Evolutionary conservation across 1,140 invertebrate genomes (phyloP).

Genomic region (Ostrea denselamellosa): DNA sequence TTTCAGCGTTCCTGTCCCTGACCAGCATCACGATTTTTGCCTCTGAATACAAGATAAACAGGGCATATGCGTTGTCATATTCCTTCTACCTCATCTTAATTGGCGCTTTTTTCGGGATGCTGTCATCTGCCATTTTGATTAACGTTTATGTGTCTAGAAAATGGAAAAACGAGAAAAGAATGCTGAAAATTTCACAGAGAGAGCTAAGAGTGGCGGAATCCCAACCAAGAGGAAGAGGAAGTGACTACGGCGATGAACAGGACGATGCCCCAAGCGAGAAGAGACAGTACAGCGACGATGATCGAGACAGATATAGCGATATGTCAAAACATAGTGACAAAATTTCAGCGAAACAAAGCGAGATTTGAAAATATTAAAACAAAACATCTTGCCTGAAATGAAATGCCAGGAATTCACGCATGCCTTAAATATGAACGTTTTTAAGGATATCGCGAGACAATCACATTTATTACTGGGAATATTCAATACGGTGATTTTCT

Average conservation of each 20-base stretch:
- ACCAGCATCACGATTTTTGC: neutral
- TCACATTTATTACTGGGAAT: too few relatives aligned
- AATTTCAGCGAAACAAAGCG: conserved; percentile 6
- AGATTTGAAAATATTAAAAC: neutral
- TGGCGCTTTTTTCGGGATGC: neutral
- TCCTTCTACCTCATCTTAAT: conserved; percentile 13
- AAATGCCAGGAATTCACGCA: too few relatives aligned
- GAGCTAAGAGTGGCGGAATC: neutral
- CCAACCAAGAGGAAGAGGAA: neutral
- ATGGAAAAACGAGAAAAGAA: conserved; percentile 8
- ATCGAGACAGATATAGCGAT: neutral
- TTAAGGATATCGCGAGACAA: too few relatives aligned
- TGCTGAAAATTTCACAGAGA: conserved; percentile 1
- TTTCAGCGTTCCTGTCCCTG: neutral
- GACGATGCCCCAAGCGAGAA: conserved; percentile 5
- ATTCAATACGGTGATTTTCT: neutral
- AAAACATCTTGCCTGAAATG: too few relatives aligned
- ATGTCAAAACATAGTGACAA: neutral
- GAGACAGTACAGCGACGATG: neutral
- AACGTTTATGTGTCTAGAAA: conserved; percentile 17
- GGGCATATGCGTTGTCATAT: neutral
- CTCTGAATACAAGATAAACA: neutral
- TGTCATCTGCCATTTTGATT: neutral
- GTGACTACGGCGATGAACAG: conserved; percentile 5
- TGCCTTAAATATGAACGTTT: too few relatives aligned